Evolutionary conservation across 2,888 invertebrate genomes (phyloP).

Genomic region (Mesorhabditis spiculigera): DNA sequence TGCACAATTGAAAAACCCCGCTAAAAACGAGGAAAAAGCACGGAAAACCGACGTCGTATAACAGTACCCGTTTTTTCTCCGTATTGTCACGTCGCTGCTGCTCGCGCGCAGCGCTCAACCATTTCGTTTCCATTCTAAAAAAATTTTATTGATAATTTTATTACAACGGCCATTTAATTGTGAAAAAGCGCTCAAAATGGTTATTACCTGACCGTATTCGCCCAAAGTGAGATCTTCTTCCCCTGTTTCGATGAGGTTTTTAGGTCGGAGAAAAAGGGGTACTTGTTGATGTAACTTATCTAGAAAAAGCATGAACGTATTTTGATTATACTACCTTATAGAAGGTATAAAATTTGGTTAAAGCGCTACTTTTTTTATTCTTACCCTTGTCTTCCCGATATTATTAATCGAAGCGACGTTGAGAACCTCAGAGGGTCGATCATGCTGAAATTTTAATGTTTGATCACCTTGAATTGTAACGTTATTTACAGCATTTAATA

Average conservation of each 20-base stretch:
- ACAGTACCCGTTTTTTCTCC: not conserved
- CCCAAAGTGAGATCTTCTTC: slow-evolving; percentile 21
- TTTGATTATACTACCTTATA: no score
- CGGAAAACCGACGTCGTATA: no score
- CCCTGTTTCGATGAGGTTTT: slow-evolving; percentile 49
- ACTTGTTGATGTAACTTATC: slow-evolving; percentile 32
- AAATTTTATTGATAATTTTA: not conserved
- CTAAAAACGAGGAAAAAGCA: no score
- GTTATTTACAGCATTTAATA: no score
- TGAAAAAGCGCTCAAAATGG: not conserved
- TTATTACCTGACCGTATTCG: not conserved
- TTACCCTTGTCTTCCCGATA: not conserved
- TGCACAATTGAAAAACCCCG: no score
- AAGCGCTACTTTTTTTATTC: not conserved
- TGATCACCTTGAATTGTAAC: no score
- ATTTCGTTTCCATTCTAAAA: not conserved
- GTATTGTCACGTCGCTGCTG: not conserved
- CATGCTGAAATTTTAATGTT: not conserved
- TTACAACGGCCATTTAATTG: not conserved
- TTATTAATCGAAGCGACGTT: not conserved
- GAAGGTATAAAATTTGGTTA: no score
- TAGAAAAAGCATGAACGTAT: not conserved
- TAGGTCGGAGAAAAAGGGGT: slow-evolving; percentile 45
- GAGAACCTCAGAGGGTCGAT: not conserved
- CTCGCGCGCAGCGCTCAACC: slow-evolving; percentile 1